Evolutionary conservation across 1,140 invertebrate species (phyloP).

Genomic region (Plutomurus gul): DNA sequence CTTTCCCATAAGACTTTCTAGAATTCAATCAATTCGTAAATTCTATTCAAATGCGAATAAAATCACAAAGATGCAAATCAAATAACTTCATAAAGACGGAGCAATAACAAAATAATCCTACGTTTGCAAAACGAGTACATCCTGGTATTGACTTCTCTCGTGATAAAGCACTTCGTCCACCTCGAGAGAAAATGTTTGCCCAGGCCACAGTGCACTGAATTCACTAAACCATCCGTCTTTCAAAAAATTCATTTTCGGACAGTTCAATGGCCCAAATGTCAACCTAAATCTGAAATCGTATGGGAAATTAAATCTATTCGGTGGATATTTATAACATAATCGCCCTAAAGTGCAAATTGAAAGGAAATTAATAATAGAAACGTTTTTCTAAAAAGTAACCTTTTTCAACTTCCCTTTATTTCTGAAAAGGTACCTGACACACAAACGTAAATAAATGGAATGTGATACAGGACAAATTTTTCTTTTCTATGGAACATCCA

Average conservation of each 20-base stretch:
- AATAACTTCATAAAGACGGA: not conserved
- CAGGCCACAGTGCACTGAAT: constrained; percentile 86
- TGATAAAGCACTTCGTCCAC: constrained; percentile 80
- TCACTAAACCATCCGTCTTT: constrained; percentile 90
- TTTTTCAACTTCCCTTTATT: no score
- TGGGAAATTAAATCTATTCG: no score
- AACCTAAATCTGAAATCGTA: no score
- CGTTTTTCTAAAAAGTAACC: no score
- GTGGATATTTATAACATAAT: no score
- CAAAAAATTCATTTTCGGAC: constrained; percentile 64
- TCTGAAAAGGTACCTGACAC: no score
- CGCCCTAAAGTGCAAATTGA: no score
- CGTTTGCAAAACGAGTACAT: constrained; percentile 88
- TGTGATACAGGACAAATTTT: no score
- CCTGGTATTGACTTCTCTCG: constrained; percentile 85
- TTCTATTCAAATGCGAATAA: not conserved
- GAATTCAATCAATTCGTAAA: constrained; percentile 42
- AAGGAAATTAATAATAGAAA: no score
- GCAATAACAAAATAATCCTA: constrained; percentile 60
- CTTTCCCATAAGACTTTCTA: constrained; percentile 84
- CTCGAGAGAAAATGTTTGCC: constrained; percentile 85
- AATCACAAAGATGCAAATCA: not conserved
- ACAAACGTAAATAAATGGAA: no score
- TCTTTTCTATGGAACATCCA: no score
- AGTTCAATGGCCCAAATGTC: not conserved